Evolutionary conservation across 2,888 invertebrate genomes (phyloP).

Genomic region (Andrena haemorrhoa): DNA sequence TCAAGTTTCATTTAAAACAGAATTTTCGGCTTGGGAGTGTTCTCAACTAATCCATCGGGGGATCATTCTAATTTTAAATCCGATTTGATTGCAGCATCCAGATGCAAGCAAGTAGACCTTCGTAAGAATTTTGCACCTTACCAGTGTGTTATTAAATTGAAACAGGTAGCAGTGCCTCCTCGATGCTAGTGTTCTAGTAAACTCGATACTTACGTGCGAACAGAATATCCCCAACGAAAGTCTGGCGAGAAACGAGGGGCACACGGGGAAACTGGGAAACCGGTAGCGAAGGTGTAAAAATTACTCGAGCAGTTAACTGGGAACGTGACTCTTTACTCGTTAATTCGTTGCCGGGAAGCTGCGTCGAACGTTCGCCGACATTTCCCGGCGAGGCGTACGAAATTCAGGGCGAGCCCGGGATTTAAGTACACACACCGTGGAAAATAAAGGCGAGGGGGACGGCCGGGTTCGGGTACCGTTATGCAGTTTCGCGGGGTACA

Average conservation of each 20-base stretch:
- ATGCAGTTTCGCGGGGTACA: conserved; percentile 59
- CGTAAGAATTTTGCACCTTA: too few relatives aligned
- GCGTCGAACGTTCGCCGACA: conserved; percentile 5
- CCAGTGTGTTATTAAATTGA: too few relatives aligned
- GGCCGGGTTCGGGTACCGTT: conserved; percentile 59
- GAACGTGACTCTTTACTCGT: conserved; percentile 18
- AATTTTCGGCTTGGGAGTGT: too few relatives aligned
- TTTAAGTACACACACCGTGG: not conserved
- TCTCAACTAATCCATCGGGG: too few relatives aligned
- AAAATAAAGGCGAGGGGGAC: conserved; percentile 28
- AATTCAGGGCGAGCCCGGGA: conserved; percentile 30
- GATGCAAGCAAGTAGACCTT: too few relatives aligned
- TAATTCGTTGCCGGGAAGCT: conserved; percentile 25
- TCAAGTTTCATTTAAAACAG: too few relatives aligned
- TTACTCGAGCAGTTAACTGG: conserved; percentile 32
- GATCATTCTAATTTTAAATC: too few relatives aligned
- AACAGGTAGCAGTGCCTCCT: too few relatives aligned
- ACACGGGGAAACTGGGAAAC: not conserved
- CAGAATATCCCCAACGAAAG: not conserved
- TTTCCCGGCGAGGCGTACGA: conserved; percentile 15
- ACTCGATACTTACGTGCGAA: too few relatives aligned
- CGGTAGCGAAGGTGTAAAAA: conserved; percentile 20
- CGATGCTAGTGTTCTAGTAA: too few relatives aligned
- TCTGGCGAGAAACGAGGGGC: not conserved
- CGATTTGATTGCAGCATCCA: too few relatives aligned